These are phyloP conservation scores for Chiloscyllium plagiosum DNA, from an alignment of 2,113 vertebrate genomes.

Conservation along the genomic window DNA sequence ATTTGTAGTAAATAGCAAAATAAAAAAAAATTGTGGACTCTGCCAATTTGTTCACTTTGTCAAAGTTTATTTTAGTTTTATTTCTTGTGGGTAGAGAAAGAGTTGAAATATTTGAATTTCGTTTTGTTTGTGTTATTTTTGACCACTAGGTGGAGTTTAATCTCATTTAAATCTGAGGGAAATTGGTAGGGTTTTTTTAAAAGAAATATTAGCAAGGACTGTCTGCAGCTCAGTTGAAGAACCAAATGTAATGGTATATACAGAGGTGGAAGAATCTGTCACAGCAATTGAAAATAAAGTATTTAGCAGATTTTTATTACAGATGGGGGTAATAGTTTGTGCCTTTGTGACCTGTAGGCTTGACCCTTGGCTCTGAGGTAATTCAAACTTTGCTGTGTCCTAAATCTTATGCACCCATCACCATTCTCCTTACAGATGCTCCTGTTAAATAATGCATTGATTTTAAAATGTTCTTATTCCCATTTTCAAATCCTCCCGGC, in stretches of 20 bases:
- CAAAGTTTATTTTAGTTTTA: not conserved
- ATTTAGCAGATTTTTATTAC: not conserved
- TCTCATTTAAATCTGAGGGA: not conserved
- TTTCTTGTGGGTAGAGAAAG: not conserved
- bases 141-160: not conserved
- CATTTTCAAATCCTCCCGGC: too few relatives aligned
- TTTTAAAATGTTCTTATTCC: too few relatives aligned
- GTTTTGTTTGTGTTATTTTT: not conserved
- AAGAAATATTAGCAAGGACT: not conserved
- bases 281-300: not conserved
- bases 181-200: not conserved
- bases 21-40: not conserved
- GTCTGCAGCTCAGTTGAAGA: not conserved
- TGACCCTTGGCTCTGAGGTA: too few relatives aligned
- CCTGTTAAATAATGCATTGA: too few relatives aligned
- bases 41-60: not conserved
- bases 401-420: too few relatives aligned
- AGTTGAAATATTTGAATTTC: not conserved
- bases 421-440: too few relatives aligned
- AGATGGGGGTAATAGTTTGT: not conserved
- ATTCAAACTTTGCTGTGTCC: too few relatives aligned
- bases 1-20: constrained; percentile 23
- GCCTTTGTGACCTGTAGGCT: too few relatives aligned
- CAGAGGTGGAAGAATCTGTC: not conserved
- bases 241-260: not conserved